phyloP scores from a whole-genome alignment of 2,888 invertebrate genomes.

The Drosophila lacicola region DNA sequence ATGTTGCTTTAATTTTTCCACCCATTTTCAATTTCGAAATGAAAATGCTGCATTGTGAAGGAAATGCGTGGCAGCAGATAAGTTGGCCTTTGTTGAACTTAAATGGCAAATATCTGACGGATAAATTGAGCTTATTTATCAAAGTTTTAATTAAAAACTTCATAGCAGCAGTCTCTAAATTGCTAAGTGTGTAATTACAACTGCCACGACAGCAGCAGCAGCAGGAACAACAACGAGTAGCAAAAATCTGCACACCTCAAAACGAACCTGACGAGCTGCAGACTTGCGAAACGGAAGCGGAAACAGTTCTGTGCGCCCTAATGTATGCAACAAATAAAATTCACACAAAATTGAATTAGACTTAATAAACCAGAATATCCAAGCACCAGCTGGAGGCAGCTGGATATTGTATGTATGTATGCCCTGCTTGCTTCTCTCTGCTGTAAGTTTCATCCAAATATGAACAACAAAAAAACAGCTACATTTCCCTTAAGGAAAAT shows the following conservation, averaged over 20 bases:
- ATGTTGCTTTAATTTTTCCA: slow-evolving; percentile 26
- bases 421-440: neutral
- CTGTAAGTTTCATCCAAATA: no score
- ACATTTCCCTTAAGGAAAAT: no score
- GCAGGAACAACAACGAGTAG: neutral
- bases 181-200: slow-evolving; percentile 76
- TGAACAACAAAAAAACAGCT: no score
- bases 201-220: slow-evolving; percentile 42
- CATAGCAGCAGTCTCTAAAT: slow-evolving; percentile 58
- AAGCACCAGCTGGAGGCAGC: slow-evolving; percentile 47
- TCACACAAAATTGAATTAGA: slow-evolving; percentile 73
- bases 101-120: slow-evolving; percentile 60
- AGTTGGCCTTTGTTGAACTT: slow-evolving; percentile 30
- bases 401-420: slow-evolving; percentile 11
- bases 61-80: slow-evolving; percentile 23
- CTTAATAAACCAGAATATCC: slow-evolving; percentile 65
- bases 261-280: slow-evolving; percentile 18
- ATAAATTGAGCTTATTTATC: slow-evolving; percentile 78
- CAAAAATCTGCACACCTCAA: slow-evolving; percentile 24
- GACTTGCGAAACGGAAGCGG: slow-evolving; percentile 16
- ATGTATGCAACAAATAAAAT: slow-evolving; percentile 72
- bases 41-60: slow-evolving; percentile 59
- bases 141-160: slow-evolving; percentile 79
- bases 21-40: slow-evolving; percentile 51
- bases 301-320: slow-evolving; percentile 34